Percentiles rank a stretch among this genome's conserved stretches.
phyloP scores from a whole-genome alignment of 2,797 vertebrate species.

The Oreochromis grahami region DNA sequence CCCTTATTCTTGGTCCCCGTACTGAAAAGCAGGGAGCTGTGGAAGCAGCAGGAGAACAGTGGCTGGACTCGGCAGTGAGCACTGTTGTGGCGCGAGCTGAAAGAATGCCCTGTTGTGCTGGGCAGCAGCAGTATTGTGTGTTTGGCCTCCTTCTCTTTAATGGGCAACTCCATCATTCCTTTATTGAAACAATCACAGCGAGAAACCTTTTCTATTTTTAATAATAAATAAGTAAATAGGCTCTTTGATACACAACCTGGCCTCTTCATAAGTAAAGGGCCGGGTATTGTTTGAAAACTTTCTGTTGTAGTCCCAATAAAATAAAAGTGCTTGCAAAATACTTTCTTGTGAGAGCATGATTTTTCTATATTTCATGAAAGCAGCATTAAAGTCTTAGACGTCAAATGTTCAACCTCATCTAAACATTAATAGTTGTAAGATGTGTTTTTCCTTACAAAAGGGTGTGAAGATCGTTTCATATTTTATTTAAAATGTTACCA shows the following conservation, averaged over 20 bases:
- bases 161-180: constrained; percentile 44
- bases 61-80: constrained; percentile 64
- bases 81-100: constrained; percentile 70
- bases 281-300: not conserved
- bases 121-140: constrained; percentile 66
- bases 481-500: not conserved
- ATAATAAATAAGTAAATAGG: not conserved
- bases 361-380: not conserved
- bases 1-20: constrained; percentile 29
- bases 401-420: not conserved
- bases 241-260: not conserved
- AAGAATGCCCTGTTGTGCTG: constrained; percentile 74
- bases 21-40: constrained; percentile 62
- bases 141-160: constrained; percentile 50
- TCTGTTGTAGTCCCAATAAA: not conserved
- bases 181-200: constrained; percentile 41
- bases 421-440: not conserved
- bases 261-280: not conserved
- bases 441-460: not conserved
- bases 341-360: not conserved
- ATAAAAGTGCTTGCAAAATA: not conserved
- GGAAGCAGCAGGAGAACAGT: constrained; percentile 71
- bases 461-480: not conserved
- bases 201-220: constrained; percentile 15
- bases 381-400: not conserved